Conservation (phyloP, 1,140 invertebrate genomes). For the Aphaenogaster floridana region DNA sequence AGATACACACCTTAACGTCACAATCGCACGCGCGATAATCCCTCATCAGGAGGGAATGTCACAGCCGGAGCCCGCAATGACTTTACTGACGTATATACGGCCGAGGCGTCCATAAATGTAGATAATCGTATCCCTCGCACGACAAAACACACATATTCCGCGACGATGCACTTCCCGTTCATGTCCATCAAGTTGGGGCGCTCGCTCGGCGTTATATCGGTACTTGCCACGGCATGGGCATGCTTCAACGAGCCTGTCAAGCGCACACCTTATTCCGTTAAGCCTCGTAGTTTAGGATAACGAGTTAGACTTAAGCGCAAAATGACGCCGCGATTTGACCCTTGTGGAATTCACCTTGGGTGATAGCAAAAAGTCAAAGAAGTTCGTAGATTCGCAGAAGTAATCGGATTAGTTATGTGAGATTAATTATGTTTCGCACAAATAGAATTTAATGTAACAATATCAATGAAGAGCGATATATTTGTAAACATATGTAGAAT, state of each 20-base stretch:
- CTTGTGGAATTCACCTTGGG: slow-evolving; percentile 22
- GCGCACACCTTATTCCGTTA: slow-evolving; percentile 65
- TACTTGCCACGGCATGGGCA: slow-evolving; percentile 58
- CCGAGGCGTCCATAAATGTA: slow-evolving; percentile 65
- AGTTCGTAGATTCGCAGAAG: background rate
- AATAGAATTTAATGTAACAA: background rate
- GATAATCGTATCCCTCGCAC: slow-evolving; percentile 72
- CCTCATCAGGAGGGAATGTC: slow-evolving; percentile 54
- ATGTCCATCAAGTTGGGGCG: slow-evolving; percentile 70
- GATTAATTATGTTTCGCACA: background rate
- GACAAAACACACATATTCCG: slow-evolving; percentile 63
- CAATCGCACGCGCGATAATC: slow-evolving; percentile 51
- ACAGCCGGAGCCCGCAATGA: slow-evolving; percentile 47
- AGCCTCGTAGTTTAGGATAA: slow-evolving; percentile 62
- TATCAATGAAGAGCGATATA: background rate
- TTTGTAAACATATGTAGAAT: background rate
- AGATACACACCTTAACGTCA: slow-evolving; percentile 44
- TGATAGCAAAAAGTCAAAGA: background rate
- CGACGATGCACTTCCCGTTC: slow-evolving; percentile 64
- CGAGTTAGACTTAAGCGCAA: slow-evolving; percentile 56
- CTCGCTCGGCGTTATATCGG: slow-evolving; percentile 64
- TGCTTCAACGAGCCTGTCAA: slow-evolving; percentile 70
- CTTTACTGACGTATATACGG: slow-evolving; percentile 47
- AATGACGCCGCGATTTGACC: slow-evolving; percentile 44
- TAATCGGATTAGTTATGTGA: slow-evolving; percentile 1